phyloP scores from a whole-genome alignment of 1,140 invertebrate genomes.

The Conus betulinus region DNA sequence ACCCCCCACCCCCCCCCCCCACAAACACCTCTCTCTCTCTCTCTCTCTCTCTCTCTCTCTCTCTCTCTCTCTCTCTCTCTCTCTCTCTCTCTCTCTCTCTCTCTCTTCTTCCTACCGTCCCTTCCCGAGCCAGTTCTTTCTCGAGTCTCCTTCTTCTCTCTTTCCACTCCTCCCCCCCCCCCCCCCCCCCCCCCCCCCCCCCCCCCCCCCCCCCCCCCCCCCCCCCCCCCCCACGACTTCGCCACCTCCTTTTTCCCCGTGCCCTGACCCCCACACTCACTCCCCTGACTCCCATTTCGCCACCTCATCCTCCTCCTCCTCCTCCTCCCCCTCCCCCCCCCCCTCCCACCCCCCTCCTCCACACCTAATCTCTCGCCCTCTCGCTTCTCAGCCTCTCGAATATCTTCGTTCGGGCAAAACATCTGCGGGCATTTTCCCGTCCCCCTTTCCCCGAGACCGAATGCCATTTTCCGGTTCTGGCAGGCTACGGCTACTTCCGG shows the following conservation, averaged over 20 bases:
- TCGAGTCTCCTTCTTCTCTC: no score
- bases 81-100: neutral
- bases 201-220: neutral
- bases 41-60: neutral
- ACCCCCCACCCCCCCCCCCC: conserved; percentile 2
- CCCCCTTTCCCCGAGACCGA: neutral
- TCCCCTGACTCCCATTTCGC: neutral
- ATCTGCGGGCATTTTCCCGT: conserved; percentile 37
- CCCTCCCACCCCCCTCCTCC: neutral
- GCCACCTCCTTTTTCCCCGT: neutral
- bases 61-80: neutral
- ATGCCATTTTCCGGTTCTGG: conserved; percentile 35
- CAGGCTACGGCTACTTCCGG: conserved; percentile 31
- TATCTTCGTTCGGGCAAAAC: conserved; percentile 31
- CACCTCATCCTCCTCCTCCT: neutral
- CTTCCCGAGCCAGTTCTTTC: neutral
- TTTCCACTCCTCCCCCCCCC: neutral
- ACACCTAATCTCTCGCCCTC: neutral
- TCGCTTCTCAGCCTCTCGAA: neutral
- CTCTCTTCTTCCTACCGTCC: neutral
- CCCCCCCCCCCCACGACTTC: neutral
- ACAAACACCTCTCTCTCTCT: neutral
- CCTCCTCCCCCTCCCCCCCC: neutral
- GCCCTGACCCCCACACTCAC: neutral
- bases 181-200: neutral